Conservation (phyloP, 2,113 vertebrate species). For the Coracopsis vasa region DNA sequence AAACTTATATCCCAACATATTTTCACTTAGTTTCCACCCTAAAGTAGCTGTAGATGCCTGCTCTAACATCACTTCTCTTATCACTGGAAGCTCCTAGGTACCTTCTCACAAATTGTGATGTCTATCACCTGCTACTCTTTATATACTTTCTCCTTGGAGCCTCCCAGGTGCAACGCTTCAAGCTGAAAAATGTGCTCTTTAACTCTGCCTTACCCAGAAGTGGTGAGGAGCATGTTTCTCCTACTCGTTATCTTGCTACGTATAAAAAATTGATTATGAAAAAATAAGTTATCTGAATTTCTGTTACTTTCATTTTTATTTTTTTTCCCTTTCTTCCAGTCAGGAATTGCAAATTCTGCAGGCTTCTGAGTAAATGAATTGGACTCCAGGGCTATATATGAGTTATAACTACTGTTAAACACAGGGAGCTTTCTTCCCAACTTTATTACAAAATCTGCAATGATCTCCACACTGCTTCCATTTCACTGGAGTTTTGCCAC, state of each 20-base stretch:
- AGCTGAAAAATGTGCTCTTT: neutral
- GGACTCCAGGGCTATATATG: neutral
- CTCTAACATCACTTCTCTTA: neutral
- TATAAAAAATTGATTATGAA: neutral
- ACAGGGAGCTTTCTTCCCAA: neutral
- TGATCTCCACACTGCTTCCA: neutral
- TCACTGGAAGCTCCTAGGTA: neutral
- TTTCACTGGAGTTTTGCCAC: slow-evolving; percentile 17
- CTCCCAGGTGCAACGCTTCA: neutral
- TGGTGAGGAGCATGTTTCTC: neutral
- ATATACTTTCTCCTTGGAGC: neutral
- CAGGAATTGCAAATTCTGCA: neutral
- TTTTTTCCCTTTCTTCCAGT: neutral
- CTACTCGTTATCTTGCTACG: neutral
- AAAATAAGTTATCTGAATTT: neutral
- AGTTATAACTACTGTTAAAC: neutral
- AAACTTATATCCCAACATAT: neutral
- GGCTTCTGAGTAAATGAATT: neutral
- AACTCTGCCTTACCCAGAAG: neutral
- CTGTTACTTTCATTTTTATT: neutral
- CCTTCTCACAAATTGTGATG: neutral
- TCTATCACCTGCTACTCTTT: neutral
- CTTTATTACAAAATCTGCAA: neutral
- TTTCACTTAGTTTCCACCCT: neutral
- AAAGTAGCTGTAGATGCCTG: neutral